A percentile compares a stretch with the other conserved stretches of the same genome.
Evolutionary conservation across 2,113 vertebrate species (phyloP).

Genomic region (Ptyas mucosa): DNA sequence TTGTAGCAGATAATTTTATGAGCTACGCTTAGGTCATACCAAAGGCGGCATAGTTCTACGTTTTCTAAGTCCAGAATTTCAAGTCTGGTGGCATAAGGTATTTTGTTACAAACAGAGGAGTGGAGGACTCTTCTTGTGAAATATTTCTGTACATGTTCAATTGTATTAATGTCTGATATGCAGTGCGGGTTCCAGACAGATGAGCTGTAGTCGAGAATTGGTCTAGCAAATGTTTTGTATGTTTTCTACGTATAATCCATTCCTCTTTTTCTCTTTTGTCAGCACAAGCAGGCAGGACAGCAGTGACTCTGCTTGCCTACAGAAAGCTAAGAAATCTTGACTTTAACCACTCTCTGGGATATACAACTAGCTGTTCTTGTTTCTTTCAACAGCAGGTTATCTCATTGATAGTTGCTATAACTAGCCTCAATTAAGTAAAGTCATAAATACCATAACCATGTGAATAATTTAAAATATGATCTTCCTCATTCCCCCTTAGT

Average conservation of each 20-base stretch:
- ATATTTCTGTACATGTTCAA: no score
- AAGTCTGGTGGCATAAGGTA: no score
- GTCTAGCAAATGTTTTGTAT: no score
- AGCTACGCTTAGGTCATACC: no score
- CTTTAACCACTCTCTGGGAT: conserved; percentile 4
- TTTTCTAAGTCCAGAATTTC: no score
- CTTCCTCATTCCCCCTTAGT: conserved; percentile 40
- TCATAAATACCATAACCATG: conserved; percentile 24
- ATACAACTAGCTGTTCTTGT: not conserved
- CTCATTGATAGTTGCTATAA: conserved; percentile 44
- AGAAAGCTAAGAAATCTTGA: conserved; percentile 21
- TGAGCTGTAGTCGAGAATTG: no score
- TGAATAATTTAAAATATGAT: conserved; percentile 63
- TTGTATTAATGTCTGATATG: no score
- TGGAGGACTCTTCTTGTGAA: no score
- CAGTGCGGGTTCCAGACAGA: no score
- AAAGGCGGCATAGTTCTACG: no score
- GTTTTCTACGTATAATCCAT: conserved; percentile 31
- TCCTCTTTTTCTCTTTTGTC: conserved; percentile 17
- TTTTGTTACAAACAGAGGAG: no score
- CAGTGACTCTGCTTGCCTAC: conserved; percentile 28
- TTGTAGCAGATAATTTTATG: no score
- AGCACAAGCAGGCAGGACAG: not conserved
- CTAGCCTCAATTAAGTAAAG: conserved; percentile 62
- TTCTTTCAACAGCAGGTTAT: conserved; percentile 40